Evolutionary conservation across 2,888 invertebrate species (phyloP).

Genomic region (Slavum lentiscoides): DNA sequence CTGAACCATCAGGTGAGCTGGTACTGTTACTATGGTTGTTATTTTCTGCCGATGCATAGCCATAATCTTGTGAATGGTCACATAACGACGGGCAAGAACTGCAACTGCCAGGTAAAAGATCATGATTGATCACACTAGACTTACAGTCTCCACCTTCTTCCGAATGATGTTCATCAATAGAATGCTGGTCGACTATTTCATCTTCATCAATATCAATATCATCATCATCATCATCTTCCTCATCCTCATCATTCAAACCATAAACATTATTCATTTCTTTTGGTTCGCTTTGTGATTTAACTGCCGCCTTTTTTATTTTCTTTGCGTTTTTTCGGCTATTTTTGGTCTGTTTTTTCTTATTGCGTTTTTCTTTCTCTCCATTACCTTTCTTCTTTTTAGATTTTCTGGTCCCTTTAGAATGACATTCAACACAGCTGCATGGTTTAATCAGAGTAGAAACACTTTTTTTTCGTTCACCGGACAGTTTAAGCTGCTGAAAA

Average conservation of each 20-base stretch:
- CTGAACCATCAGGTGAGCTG: constrained; percentile 87
- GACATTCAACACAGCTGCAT: constrained; percentile 43
- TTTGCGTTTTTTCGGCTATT: constrained; percentile 37
- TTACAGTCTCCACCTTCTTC: constrained; percentile 39
- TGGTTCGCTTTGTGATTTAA: constrained; percentile 13
- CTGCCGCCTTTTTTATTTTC: constrained; percentile 39
- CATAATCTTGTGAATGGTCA: constrained; percentile 54
- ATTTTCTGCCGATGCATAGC: constrained; percentile 55
- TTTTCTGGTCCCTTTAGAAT: constrained; percentile 47
- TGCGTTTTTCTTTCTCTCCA: constrained; percentile 41
- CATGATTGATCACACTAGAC: constrained; percentile 37
- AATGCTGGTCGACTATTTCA: constrained; percentile 29
- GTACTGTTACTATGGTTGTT: constrained; percentile 59
- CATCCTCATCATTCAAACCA: constrained; percentile 16
- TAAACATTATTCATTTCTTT: constrained; percentile 6
- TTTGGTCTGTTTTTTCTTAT: constrained; percentile 54
- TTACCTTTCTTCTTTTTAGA: constrained; percentile 49
- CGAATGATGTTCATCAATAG: constrained; percentile 44
- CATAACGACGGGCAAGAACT: constrained; percentile 48
- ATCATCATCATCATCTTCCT: constrained; percentile 12
- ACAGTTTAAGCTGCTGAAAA: constrained; percentile 33
- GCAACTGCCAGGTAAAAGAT: constrained; percentile 40
- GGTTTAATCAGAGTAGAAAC: constrained; percentile 39
- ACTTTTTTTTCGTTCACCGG: constrained; percentile 39
- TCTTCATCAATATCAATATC: constrained; percentile 28